Evolutionary conservation across 2,797 vertebrate genomes (phyloP).

Genomic region (Lycodopsis pacificus): DNA sequence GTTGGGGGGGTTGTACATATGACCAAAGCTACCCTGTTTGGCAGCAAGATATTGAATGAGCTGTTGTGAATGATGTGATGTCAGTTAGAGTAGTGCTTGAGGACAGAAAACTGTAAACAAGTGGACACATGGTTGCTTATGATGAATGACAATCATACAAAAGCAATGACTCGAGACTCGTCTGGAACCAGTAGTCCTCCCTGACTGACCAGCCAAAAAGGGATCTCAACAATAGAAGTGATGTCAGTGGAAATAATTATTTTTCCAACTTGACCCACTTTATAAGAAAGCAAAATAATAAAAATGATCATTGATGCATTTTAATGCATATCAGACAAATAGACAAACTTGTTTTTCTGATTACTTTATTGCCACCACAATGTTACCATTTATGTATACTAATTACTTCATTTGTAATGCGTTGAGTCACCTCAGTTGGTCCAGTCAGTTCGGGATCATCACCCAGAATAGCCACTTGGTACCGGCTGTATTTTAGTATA

Average conservation of each 20-base stretch:
- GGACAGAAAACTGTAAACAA: slow-evolving; percentile 12
- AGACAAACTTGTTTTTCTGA: neutral
- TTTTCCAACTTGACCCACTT: neutral
- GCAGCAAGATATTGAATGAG: slow-evolving; percentile 19
- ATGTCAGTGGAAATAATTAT: neutral
- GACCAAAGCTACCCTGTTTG: slow-evolving; percentile 3
- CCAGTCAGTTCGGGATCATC: neutral
- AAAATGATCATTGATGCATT: neutral
- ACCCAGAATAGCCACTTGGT: too few species aligned
- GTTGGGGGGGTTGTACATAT: slow-evolving; percentile 1
- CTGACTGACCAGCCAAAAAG: neutral
- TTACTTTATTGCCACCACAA: neutral
- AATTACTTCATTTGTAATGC: neutral
- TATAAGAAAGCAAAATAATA: neutral
- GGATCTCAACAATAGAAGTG: neutral
- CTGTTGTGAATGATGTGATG: slow-evolving; percentile 28
- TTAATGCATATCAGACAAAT: neutral
- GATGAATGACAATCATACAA: slow-evolving; percentile 42
- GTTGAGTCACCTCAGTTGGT: neutral
- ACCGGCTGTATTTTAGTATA: too few species aligned
- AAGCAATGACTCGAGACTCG: slow-evolving; percentile 12
- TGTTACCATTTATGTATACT: neutral
- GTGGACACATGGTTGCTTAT: slow-evolving; percentile 23
- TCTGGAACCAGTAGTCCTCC: slow-evolving; percentile 8
- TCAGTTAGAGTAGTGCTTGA: slow-evolving; percentile 5